Evolutionary conservation across 1,140 invertebrate species (phyloP).

Genomic region (Bradysia coprophila): DNA sequence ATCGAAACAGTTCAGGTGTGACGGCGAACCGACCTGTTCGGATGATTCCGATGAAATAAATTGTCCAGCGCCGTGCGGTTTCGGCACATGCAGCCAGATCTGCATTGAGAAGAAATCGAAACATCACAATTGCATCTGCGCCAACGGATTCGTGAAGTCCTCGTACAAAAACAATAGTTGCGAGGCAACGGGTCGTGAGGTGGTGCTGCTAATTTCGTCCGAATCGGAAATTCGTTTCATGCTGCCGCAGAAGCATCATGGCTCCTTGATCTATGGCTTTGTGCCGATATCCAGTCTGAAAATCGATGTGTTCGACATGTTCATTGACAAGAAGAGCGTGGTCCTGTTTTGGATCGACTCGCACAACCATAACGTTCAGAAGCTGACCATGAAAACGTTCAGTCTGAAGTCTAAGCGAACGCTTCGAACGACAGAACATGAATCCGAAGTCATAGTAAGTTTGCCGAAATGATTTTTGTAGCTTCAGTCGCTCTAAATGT

Average conservation of each 20-base stretch:
- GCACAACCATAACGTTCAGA: constrained; percentile 25
- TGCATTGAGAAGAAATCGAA: constrained; percentile 44
- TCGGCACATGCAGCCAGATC: constrained; percentile 53
- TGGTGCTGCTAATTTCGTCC: constrained; percentile 37
- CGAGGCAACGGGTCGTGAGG: constrained; percentile 30
- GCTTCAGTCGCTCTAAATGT: no score
- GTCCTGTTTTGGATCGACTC: constrained; percentile 33
- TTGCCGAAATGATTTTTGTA: no score
- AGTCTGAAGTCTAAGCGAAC: constrained; percentile 2
- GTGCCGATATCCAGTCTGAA: constrained; percentile 22
- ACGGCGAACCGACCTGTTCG: constrained; percentile 34
- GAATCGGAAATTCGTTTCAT: constrained; percentile 41
- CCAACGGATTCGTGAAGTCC: constrained; percentile 35
- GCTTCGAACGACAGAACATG: not conserved
- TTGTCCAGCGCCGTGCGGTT: constrained; percentile 56
- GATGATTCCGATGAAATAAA: constrained; percentile 44
- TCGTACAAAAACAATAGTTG: constrained; percentile 28
- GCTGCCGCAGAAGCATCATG: constrained; percentile 37
- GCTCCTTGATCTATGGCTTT: constrained; percentile 21
- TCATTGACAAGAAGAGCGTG: constrained; percentile 24
- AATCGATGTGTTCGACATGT: constrained; percentile 34
- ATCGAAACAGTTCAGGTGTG: constrained; percentile 52
- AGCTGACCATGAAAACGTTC: constrained; percentile 7
- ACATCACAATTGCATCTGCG: constrained; percentile 46
- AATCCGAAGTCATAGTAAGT: not conserved